Conservation (phyloP, 2,888 invertebrate genomes). For the Brenthis daphne region DNA sequence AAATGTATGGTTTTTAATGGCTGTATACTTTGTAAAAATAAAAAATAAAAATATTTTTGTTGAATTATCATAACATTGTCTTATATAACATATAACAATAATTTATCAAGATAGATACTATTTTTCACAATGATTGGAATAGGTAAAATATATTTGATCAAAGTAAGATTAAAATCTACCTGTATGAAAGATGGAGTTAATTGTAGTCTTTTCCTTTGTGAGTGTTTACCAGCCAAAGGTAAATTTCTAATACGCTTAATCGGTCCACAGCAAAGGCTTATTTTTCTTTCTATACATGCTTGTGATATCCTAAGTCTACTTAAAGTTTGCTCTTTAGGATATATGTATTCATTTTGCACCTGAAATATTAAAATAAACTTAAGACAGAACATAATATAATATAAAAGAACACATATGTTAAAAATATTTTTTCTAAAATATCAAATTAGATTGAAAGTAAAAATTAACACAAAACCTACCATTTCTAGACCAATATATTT, state of each 20-base stretch:
- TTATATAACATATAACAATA: too few relatives aligned
- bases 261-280: conserved; percentile 61
- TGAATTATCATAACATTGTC: too few relatives aligned
- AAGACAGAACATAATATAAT: background rate
- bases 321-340: conserved; percentile 58
- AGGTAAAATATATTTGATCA: too few relatives aligned
- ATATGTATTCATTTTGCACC: conserved; percentile 53
- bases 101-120: too few relatives aligned
- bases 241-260: conserved; percentile 27
- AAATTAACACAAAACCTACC: conserved; percentile 50
- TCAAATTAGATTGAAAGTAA: background rate
- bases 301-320: conserved; percentile 62
- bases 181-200: conserved; percentile 68
- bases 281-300: conserved; percentile 66
- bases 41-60: too few relatives aligned
- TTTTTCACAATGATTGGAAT: too few relatives aligned
- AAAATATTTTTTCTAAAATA: background rate
- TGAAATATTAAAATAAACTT: conserved; percentile 45
- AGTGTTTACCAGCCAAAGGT: background rate
- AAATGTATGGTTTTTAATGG: too few relatives aligned
- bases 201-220: conserved; percentile 43
- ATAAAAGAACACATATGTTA: background rate
- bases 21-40: too few relatives aligned
- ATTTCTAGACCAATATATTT: conserved; percentile 65
- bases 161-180: conserved; percentile 53